Evolutionary conservation across 92 coral and sea anemone species (phyloP), one percentile per base, ranked within the genome.

Genomic region (Chrysogorgia sp.): DNA sequence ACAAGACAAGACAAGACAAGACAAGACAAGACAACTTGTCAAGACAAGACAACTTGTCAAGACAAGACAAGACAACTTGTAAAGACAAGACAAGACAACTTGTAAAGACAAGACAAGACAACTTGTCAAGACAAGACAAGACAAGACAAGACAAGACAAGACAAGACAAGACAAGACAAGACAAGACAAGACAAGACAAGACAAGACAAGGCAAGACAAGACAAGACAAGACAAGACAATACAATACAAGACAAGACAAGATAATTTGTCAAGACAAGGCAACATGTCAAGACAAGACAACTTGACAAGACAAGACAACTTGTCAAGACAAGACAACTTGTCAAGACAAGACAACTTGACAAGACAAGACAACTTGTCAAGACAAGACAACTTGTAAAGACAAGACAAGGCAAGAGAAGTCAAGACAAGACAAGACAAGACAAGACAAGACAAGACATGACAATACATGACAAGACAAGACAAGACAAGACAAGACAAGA

Each of bases 171-270:
- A 63, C 31, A 25, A 63, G 69, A 63, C 30, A 10, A 63, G 20
- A 63, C 7, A 25, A 63, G 69, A 63, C 7, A 25, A 65, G 74
- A 24, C 74, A 33, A 65, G 45, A 24, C 45, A 33, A 65, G 74
- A 65, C n/a, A 33, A 65, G 74, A 65, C 45, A 33, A 65, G 45
- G 4, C 74, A 33, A 65, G 41, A 65, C n/a, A 33, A 65, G 74
- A 65, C 74, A 33, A 65, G 45, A 24, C 74, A 4, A 65, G 55
- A 65, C 45, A 65, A 65, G 74, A 65, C 74, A 65, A 65, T 12
- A 65, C 74, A 65, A 65, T 40, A 65, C 45, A 65, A 65, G 74
- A 65, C 74, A 13, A 65, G 74, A 65, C 45, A 33, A 65, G 74
- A 65, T n/a, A 33, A 65, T n/a, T n/a, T n/a, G 53, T 6, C 45